Evolutionary conservation across 1,140 invertebrate species (phyloP).

Genomic region (Steinernema khuongi): DNA sequence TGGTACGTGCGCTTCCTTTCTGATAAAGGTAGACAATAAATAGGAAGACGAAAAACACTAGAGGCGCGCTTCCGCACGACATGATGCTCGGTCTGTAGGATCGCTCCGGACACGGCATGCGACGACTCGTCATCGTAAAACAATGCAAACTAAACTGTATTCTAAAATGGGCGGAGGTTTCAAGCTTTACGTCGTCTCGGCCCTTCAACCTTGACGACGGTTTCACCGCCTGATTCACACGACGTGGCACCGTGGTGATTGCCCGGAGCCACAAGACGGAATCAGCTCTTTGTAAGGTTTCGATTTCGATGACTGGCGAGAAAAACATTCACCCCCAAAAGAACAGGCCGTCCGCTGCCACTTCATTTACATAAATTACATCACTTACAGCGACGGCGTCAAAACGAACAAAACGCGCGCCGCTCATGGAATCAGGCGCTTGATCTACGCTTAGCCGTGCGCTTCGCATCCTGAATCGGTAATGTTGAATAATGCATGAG

Average conservation of each 20-base stretch:
- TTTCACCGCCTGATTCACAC: background rate
- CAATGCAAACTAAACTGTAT: background rate
- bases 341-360: background rate
- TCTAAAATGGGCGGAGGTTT: background rate
- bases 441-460: background rate
- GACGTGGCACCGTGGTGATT: background rate
- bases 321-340: background rate
- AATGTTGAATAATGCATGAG: constrained; percentile 1
- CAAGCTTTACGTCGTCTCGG: background rate
- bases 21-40: no score
- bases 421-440: background rate
- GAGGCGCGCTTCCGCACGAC: no score
- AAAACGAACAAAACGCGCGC: background rate
- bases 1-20: no score
- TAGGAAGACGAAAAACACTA: no score
- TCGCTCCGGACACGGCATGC: no score
- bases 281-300: background rate
- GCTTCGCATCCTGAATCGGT: background rate
- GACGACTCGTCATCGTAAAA: background rate
- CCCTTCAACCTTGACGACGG: constrained; percentile 5
- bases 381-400: background rate
- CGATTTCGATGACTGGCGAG: background rate
- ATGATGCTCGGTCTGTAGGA: no score
- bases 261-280: background rate
- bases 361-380: constrained; percentile 5